Evolutionary conservation across 2,888 invertebrate genomes (phyloP).

Genomic region (Trachelus iudaicus): DNA sequence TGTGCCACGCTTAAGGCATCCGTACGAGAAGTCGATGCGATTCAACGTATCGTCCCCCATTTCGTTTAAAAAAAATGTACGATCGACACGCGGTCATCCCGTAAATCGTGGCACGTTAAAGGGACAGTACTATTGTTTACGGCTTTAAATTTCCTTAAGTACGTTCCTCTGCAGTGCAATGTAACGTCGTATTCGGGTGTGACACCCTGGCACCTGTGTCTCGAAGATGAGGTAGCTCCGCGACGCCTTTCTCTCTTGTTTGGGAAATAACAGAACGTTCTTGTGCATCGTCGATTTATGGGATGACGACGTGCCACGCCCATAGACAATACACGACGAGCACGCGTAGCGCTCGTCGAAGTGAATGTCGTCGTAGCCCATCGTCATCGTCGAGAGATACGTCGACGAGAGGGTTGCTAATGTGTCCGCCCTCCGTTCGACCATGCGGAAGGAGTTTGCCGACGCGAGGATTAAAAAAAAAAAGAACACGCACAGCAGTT

Average conservation of each 20-base stretch:
- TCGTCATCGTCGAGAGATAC: not conserved
- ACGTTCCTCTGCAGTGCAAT: not conserved
- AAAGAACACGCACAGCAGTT: constrained; percentile 43
- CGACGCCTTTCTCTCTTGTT: not conserved
- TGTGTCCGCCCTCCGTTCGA: not conserved
- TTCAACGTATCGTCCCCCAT: not conserved
- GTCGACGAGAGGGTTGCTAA: not conserved
- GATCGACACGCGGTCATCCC: not conserved
- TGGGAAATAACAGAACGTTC: not conserved
- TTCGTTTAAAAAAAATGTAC: not conserved
- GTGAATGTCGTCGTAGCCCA: not conserved
- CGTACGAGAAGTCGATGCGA: not conserved
- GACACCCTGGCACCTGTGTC: not conserved
- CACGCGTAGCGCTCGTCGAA: not conserved
- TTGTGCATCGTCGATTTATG: not conserved
- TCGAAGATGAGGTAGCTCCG: not conserved
- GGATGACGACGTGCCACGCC: not conserved
- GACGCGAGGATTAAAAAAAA: not conserved
- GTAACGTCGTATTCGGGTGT: not conserved
- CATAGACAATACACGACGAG: not conserved
- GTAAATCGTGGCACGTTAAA: not conserved
- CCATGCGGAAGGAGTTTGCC: not conserved
- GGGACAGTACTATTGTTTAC: not conserved
- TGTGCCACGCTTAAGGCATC: not conserved
- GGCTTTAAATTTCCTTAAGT: not conserved